These are phyloP conservation scores for Aricia agestis DNA, from an alignment of 1,140 invertebrate species.

Conservation along the genomic window DNA sequence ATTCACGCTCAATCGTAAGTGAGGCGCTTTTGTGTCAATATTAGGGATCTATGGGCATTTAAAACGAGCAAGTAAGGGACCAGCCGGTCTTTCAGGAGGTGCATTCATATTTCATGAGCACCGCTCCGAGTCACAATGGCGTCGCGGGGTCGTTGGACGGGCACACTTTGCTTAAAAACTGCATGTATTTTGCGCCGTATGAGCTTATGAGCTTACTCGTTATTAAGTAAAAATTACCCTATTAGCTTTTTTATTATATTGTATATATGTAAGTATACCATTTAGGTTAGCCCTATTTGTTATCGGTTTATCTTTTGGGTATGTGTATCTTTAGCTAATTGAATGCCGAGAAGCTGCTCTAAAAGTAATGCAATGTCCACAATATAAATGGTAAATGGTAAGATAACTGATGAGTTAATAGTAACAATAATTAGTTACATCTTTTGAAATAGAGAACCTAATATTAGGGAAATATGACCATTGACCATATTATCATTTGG, in stretches of 20 bases:
- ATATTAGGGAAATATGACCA: no score
- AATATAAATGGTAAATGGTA: no score
- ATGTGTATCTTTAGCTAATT: not conserved
- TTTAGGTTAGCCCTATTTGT: not conserved
- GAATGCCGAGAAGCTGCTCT: no score
- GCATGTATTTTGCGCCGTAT: slow-evolving; percentile 9
- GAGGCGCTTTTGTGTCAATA: slow-evolving; percentile 40
- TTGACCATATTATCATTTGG: no score
- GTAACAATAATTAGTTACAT: no score
- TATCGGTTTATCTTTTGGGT: not conserved
- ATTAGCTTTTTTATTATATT: not conserved
- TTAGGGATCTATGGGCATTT: slow-evolving; percentile 41
- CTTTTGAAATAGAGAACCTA: no score
- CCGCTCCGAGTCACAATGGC: slow-evolving; percentile 60
- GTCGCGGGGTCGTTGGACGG: slow-evolving; percentile 58
- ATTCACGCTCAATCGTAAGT: slow-evolving; percentile 24
- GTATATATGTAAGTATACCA: not conserved
- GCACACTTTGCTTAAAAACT: slow-evolving; percentile 27
- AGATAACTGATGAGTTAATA: no score
- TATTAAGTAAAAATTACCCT: not conserved
- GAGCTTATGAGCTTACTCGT: slow-evolving; percentile 1
- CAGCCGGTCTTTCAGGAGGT: slow-evolving; percentile 57
- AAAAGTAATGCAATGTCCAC: no score
- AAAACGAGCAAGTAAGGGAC: slow-evolving; percentile 38
- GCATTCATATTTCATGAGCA: slow-evolving; percentile 71